Base-by-base conservation (phyloP, 2,113 vertebrate genomes). In the Microtus pennsylvanicus region DNA sequence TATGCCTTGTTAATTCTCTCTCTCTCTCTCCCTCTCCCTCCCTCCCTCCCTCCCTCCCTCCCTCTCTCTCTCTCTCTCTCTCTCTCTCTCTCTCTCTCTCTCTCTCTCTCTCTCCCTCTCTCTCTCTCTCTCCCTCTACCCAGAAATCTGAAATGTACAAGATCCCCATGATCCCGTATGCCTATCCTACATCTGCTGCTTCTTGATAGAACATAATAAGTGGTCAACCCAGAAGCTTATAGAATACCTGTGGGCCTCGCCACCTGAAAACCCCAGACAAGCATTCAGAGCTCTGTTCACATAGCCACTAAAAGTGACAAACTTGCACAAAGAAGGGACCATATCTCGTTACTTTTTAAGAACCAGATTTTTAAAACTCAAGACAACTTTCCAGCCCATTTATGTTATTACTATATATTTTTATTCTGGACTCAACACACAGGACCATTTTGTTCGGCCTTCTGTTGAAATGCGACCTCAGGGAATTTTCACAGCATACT, bases 191-290 rank as follows among this genome's bases (percentile, higher is more conserved):
- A 88, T 50, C 14, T 55, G 88, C 11, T 63, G 55, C 67, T 93
- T 94, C 88, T 93, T 82, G 52, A 76, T 78, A 63, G 65, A 22
- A 96, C 89, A 61, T 35, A 52, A 52, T 81, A 96, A 74, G 67
- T 52, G 67, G 47, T 42, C 85, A 50, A 90, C 17, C 24, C 52
- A 75, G 77, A 83, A 95, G 69, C 50, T 8, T 65, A 4, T 2
- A 88, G 45, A 86, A 90, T 5, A 33, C 80, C 16, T 0, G 1
- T 16, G 58, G 45, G 17, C 38, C 33, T 77, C 26, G 6, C 7
- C 14, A 50, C 11, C 58, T 45, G 45, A 78, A 94, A 92, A 76
- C 61, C 22, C 76, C 47, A 63, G 65, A 26, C 33, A 78, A 78
- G 85, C 6, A 11, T 38, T 35, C 13, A 77, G 65, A 63, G 7